Conservation (phyloP, 2,888 invertebrate genomes). For the Ypsolopha scabrella region DNA sequence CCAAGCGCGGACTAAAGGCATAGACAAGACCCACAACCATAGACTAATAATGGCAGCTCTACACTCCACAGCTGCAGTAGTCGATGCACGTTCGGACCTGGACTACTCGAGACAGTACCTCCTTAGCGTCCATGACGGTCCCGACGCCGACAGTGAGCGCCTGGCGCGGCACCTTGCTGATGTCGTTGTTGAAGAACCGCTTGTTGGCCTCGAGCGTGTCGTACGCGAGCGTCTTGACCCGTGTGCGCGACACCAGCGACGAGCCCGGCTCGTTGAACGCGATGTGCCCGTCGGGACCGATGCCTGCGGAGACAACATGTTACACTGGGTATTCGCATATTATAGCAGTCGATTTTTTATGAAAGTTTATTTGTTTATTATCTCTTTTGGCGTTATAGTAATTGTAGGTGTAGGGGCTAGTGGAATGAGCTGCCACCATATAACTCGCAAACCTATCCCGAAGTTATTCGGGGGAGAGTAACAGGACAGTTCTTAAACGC, state of each 20-base stretch:
- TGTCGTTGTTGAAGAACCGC: conserved; percentile 95
- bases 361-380: no score
- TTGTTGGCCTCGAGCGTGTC: conserved; percentile 98
- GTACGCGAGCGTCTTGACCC: conserved; percentile 95
- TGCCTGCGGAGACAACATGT: conserved; percentile 71
- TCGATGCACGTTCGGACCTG: background rate
- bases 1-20: no score
- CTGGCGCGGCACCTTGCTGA: conserved; percentile 92
- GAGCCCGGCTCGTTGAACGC: conserved; percentile 99
- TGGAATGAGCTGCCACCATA: no score
- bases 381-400: no score
- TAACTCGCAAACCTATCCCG: no score
- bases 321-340: background rate
- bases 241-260: conserved; percentile 92
- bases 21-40: no score
- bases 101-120: conserved; percentile 68
- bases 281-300: conserved; percentile 99
- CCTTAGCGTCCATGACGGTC: conserved; percentile 98
- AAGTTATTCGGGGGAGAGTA: no score
- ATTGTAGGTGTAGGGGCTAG: no score
- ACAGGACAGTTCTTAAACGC: no score
- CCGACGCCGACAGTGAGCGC: conserved; percentile 99
- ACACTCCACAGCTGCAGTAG: no score
- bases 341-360: no score
- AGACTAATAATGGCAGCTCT: no score